Evolutionary conservation across 2,113 vertebrate species (phyloP).

Genomic region (Pedionomus torquatus): DNA sequence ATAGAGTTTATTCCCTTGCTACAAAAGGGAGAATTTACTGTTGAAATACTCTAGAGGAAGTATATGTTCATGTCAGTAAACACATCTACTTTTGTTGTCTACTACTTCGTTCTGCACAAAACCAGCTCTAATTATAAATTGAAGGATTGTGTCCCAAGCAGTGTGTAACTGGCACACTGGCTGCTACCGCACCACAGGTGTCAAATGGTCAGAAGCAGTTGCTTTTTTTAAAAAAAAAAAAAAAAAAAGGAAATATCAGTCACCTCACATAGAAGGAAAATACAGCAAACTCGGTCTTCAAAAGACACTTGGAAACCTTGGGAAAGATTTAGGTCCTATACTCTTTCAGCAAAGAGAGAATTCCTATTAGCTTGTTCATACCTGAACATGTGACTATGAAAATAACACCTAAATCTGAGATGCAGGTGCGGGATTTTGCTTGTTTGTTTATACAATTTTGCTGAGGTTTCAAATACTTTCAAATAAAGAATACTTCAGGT

Average conservation of each 20-base stretch:
- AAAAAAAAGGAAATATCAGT: not conserved
- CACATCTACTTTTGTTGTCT: not conserved
- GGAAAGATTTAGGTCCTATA: not conserved
- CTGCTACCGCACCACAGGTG: not conserved
- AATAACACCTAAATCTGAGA: not conserved
- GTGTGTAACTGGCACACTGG: not conserved
- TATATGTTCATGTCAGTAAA: not conserved
- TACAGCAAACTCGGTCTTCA: not conserved
- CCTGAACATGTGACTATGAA: not conserved
- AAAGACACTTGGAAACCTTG: not conserved
- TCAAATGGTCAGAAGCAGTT: not conserved
- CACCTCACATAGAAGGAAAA: not conserved
- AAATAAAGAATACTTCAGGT: not conserved
- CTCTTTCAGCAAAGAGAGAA: not conserved
- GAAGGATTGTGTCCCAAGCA: not conserved
- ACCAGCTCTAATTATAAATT: not conserved
- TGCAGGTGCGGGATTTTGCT: not conserved
- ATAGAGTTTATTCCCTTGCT: not conserved
- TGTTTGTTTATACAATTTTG: not conserved
- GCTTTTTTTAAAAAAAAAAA: not conserved
- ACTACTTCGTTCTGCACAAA: not conserved
- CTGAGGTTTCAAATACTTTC: not conserved
- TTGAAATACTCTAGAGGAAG: not conserved
- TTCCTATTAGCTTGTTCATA: not conserved
- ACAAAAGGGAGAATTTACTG: not conserved